Evolutionary conservation across 2,797 vertebrate genomes (phyloP).

Genomic region (Squalus acanthias): DNA sequence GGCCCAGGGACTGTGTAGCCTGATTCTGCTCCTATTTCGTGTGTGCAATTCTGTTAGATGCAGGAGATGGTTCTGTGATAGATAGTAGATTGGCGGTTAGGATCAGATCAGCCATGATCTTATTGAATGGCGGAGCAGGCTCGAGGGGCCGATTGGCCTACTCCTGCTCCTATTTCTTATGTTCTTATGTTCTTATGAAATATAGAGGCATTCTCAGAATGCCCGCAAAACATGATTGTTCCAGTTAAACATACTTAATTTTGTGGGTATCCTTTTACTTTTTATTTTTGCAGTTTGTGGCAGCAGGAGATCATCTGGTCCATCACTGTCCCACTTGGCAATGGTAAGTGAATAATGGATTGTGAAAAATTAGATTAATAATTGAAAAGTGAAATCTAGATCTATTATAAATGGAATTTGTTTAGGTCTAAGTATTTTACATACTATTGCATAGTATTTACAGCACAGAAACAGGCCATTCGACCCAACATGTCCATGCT

Average conservation of each 20-base stretch:
- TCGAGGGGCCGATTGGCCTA: no score
- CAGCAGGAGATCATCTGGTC: conserved; percentile 93
- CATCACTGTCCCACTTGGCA: conserved; percentile 99
- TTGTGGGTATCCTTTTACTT: conserved; percentile 37
- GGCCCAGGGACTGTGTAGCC: no score
- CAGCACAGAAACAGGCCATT: background rate
- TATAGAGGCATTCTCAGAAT: background rate
- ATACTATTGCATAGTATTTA: background rate
- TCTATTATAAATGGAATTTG: background rate
- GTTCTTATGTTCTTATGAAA: no score
- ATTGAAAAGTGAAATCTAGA: background rate
- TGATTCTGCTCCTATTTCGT: no score
- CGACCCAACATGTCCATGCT: no score
- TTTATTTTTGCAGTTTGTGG: conserved; percentile 74
- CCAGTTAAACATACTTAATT: background rate
- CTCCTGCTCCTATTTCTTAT: no score
- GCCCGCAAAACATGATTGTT: background rate
- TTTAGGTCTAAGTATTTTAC: background rate
- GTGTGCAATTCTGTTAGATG: no score
- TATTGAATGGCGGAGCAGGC: no score
- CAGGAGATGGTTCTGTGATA: no score
- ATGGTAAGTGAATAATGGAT: conserved; percentile 70
- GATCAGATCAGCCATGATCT: no score
- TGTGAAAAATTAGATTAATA: background rate
- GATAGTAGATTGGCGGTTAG: no score